Conservation (phyloP, 2,888 invertebrate species). For the Phlogophora meticulosa region DNA sequence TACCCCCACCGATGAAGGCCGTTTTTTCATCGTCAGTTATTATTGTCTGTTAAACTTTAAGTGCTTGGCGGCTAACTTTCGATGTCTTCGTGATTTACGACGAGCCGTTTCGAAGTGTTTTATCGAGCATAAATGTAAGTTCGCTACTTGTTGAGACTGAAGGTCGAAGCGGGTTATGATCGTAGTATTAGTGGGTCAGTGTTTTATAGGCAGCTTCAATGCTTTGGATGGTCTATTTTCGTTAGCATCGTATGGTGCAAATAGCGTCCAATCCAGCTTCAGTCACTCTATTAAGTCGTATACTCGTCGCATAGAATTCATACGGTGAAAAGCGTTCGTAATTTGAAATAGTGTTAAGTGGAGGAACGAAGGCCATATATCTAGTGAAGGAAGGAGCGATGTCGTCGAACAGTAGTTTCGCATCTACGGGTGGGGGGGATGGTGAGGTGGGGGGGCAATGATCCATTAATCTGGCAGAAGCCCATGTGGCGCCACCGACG, state of each 20-base stretch:
- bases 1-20: slow-evolving; percentile 79
- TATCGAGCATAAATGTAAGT: slow-evolving; percentile 90
- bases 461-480: slow-evolving; percentile 96
- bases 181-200: slow-evolving; percentile 84
- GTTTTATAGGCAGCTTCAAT: slow-evolving; percentile 73
- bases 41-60: slow-evolving; percentile 91
- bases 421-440: slow-evolving; percentile 79
- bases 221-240: slow-evolving; percentile 65
- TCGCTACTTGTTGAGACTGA: slow-evolving; percentile 89
- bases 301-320: slow-evolving; percentile 51
- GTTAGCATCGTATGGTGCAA: slow-evolving; percentile 68
- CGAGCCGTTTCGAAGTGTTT: slow-evolving; percentile 89
- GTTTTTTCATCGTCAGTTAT: slow-evolving; percentile 89
- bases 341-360: slow-evolving; percentile 79
- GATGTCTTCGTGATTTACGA: slow-evolving; percentile 90
- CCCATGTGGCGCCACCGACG: slow-evolving; percentile 94
- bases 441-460: slow-evolving; percentile 92
- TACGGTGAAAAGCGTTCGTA: slow-evolving; percentile 53
- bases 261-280: slow-evolving; percentile 58
- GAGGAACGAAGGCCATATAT: slow-evolving; percentile 80
- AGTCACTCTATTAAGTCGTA: slow-evolving; percentile 51
- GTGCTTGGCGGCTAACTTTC: slow-evolving; percentile 90
- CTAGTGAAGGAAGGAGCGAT: slow-evolving; percentile 82
- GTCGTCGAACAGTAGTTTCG: slow-evolving; percentile 88
- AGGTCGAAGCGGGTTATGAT: slow-evolving; percentile 81